Evolutionary conservation across 2,113 vertebrate species (phyloP).

Genomic region (Irena cyanogastra): DNA sequence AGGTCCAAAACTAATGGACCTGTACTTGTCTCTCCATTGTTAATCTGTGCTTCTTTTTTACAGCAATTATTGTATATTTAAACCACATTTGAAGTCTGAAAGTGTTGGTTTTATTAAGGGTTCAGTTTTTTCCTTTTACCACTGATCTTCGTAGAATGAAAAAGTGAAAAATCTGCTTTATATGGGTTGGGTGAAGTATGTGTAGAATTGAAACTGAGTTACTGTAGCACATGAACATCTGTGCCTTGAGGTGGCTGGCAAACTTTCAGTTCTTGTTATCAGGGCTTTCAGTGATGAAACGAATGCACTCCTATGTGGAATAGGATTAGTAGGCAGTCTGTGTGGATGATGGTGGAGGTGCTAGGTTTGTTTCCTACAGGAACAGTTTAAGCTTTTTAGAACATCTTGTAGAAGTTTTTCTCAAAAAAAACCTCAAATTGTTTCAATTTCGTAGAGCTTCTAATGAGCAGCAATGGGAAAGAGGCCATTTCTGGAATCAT

Average conservation of each 20-base stretch:
- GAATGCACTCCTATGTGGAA: background rate
- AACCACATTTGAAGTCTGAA: background rate
- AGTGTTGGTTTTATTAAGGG: background rate
- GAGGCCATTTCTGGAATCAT: background rate
- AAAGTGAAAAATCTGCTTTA: background rate
- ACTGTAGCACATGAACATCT: background rate
- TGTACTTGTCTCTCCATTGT: background rate
- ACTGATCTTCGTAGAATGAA: background rate
- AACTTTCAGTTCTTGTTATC: background rate
- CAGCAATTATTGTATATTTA: background rate
- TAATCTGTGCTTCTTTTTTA: background rate
- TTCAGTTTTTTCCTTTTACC: background rate
- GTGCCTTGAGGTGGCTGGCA: background rate
- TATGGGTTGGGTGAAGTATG: background rate
- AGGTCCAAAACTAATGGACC: background rate
- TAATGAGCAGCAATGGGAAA: background rate
- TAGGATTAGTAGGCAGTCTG: background rate
- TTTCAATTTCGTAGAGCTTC: background rate
- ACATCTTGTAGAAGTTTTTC: background rate
- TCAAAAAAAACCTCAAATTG: background rate
- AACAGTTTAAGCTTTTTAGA: background rate
- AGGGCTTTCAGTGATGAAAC: background rate
- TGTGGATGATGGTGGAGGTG: accelerated
- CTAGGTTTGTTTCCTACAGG: background rate
- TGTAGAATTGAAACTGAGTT: background rate